Conservation (phyloP, 2,888 invertebrate genomes). For the Sipunculus nudus region DNA sequence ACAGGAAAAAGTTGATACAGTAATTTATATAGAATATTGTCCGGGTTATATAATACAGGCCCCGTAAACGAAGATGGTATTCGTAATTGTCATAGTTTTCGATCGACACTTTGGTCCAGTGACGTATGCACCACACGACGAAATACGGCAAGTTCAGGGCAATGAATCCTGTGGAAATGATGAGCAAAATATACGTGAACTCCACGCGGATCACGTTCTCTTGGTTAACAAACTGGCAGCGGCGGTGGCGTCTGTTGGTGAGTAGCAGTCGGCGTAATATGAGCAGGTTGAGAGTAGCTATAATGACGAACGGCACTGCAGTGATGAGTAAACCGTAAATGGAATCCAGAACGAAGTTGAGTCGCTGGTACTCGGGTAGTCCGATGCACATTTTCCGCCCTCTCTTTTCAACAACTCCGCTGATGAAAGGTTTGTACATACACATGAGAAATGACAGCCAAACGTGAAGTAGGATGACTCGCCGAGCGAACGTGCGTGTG, state of each 20-base stretch:
- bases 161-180: conserved; percentile 59
- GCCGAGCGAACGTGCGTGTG: conserved; percentile 47
- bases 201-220: conserved; percentile 55
- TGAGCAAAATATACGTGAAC: conserved; percentile 57
- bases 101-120: conserved; percentile 16
- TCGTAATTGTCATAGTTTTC: not conserved
- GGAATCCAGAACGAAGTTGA: conserved; percentile 53
- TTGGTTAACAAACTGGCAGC: conserved; percentile 44
- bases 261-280: conserved; percentile 54
- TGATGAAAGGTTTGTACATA: conserved; percentile 54
- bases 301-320: conserved; percentile 57
- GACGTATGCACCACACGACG: conserved; percentile 46
- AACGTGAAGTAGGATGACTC: too few species aligned
- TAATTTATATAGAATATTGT: conserved; percentile 60
- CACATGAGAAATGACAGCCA: conserved; percentile 55
- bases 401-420: conserved; percentile 52
- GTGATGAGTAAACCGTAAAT: conserved; percentile 56
- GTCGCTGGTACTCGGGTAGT: conserved; percentile 35
- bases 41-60: conserved; percentile 38
- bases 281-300: conserved; percentile 53
- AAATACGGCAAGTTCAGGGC: conserved; percentile 61
- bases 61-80: conserved; percentile 34
- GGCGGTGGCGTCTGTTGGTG: conserved; percentile 40
- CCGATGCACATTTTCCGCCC: conserved; percentile 50
- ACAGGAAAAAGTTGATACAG: conserved; percentile 61